Percentiles rank a stretch among this genome's conserved stretches.
These are phyloP conservation scores for Drosophila lowei DNA, from an alignment of 1,140 invertebrate genomes.

Conservation along the genomic window DNA sequence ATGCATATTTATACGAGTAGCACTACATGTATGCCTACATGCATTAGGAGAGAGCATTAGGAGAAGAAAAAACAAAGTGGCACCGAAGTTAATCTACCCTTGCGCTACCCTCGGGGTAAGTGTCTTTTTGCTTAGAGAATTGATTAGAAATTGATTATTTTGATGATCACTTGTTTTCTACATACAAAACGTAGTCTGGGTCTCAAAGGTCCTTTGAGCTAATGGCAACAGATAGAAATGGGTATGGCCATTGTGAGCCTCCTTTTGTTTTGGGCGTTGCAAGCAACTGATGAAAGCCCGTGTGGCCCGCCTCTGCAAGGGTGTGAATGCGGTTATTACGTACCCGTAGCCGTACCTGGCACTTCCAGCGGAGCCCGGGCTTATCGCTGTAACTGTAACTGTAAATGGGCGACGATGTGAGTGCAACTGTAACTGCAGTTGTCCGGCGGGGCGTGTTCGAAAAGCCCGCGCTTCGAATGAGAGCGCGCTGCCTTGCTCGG, in stretches of 20 bases:
- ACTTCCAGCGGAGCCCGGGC: not conserved
- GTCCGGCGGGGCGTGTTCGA: not conserved
- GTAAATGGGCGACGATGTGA: not conserved
- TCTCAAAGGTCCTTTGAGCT: not conserved
- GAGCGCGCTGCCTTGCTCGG: not conserved
- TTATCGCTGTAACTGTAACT: conserved; percentile 34
- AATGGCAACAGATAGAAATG: not conserved
- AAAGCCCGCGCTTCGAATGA: conserved; percentile 9
- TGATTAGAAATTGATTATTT: too few species aligned
- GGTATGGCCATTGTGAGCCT: too few species aligned
- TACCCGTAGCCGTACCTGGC: too few species aligned
- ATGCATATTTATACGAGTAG: conserved; percentile 19
- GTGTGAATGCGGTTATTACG: too few species aligned
- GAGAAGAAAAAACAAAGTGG: not conserved
- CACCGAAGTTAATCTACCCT: too few species aligned
- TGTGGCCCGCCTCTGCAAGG: too few species aligned
- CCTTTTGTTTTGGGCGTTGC: too few species aligned
- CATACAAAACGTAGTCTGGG: too few species aligned
- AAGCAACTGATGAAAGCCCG: too few species aligned
- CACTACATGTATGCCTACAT: conserved; percentile 18
- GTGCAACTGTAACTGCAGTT: conserved; percentile 8
- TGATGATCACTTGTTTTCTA: too few species aligned
- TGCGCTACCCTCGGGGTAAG: too few species aligned
- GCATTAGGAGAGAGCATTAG: conserved; percentile 6
- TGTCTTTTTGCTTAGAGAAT: too few species aligned